phyloP scores from a whole-genome alignment of 2,797 vertebrate species.

The Helarctos malayanus region DNA sequence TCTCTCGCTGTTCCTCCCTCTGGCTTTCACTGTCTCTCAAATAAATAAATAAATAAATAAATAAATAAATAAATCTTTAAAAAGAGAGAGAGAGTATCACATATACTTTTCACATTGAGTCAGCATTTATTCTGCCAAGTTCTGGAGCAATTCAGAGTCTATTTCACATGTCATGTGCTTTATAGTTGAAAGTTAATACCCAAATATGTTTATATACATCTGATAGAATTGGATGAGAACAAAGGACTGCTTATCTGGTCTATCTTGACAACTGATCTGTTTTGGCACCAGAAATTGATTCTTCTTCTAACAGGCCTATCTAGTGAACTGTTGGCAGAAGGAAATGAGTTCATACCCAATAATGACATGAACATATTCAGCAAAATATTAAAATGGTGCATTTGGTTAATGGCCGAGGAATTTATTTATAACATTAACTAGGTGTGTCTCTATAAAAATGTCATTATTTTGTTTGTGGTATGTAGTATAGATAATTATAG shows the following conservation, averaged over 20 bases:
- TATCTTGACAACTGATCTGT: background rate
- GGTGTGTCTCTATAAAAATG: background rate
- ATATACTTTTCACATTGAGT: background rate
- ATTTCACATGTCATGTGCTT: background rate
- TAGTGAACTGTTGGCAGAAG: background rate
- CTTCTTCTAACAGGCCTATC: background rate
- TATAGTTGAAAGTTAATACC: constrained; percentile 13
- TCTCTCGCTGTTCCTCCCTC: background rate
- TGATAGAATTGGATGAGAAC: background rate
- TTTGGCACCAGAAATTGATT: background rate
- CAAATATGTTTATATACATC: background rate
- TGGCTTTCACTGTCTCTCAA: background rate
- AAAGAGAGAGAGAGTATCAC: background rate
- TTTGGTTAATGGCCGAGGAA: background rate
- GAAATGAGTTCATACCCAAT: background rate
- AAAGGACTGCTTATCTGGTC: background rate
- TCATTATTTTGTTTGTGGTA: constrained; percentile 1
- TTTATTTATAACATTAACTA: background rate
- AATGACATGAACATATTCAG: background rate
- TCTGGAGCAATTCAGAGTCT: constrained; percentile 23
- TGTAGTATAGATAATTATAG: background rate
- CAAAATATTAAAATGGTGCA: background rate
- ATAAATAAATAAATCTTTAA: background rate
- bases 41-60: background rate
- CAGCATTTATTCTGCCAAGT: background rate